Conservation (phyloP, 2,113 vertebrate genomes). For the Oostethus manadensis region DNA sequence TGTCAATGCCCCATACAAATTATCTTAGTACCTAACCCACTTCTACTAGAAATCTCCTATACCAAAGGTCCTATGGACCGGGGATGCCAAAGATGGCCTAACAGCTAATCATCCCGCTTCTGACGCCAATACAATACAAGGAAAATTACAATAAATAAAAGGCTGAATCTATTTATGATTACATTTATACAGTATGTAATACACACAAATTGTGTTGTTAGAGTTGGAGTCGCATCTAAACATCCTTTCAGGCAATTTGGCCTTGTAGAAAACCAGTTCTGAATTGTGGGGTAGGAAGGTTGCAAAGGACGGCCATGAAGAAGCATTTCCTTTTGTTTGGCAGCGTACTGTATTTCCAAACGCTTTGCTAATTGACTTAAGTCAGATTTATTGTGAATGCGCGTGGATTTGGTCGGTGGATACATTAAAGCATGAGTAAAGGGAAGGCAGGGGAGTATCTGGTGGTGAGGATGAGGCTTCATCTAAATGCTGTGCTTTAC, state of each 20-base stretch:
- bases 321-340: conserved; percentile 8
- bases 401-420: conserved; percentile 20
- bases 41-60: neutral
- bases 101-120: neutral
- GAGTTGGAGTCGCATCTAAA: conserved; percentile 14
- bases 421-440: conserved; percentile 33
- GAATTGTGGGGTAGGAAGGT: conserved; percentile 9
- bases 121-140: neutral
- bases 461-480: no score
- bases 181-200: neutral
- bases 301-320: conserved; percentile 10
- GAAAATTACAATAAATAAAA: no score
- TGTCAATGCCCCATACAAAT: neutral
- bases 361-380: conserved; percentile 25
- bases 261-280: neutral
- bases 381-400: conserved; percentile 21
- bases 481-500: conserved; percentile 22
- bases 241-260: conserved; percentile 14
- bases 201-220: conserved; percentile 7
- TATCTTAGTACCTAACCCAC: neutral
- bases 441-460: conserved; percentile 5
- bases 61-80: no score
- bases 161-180: no score
- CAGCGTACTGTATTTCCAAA: conserved; percentile 11
- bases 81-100: no score